A percentile compares a stretch with the other conserved stretches of the same genome.
Conservation (phyloP, 1,140 invertebrate species). For the Monochamus saltuarius region DNA sequence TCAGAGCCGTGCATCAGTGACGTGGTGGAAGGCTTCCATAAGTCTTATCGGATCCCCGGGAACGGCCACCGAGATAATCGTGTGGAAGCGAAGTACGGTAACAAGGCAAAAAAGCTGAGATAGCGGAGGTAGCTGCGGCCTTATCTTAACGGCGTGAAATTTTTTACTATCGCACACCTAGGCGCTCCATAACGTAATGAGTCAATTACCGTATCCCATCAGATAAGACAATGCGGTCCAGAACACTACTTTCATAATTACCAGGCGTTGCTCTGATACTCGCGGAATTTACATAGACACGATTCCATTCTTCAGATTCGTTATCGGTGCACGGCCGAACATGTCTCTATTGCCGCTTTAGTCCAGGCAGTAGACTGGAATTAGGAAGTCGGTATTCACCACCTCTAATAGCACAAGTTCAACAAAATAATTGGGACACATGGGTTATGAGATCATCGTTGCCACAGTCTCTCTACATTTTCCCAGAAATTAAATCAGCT, state of each 20-base stretch:
- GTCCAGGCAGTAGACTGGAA: too few relatives aligned
- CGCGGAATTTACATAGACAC: conserved; percentile 43
- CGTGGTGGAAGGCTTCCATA: conserved; percentile 11
- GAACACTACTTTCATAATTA: conserved; percentile 42
- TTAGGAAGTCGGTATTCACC: too few relatives aligned
- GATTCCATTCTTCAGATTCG: conserved; percentile 35
- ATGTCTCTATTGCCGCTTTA: conserved; percentile 35
- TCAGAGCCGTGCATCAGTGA: background rate
- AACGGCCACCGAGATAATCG: conserved; percentile 38
- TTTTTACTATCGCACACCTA: conserved; percentile 46
- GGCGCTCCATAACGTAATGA: conserved; percentile 42
- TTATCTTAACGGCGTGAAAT: conserved; percentile 45
- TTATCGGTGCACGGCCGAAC: conserved; percentile 35
- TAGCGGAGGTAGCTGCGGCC: conserved; percentile 8
- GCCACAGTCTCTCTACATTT: too few relatives aligned
- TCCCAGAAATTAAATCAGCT: too few relatives aligned
- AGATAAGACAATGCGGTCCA: conserved; percentile 41
- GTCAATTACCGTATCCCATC: conserved; percentile 44
- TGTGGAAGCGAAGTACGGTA: conserved; percentile 32
- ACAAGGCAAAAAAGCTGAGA: conserved; percentile 36
- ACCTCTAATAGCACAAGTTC: too few relatives aligned
- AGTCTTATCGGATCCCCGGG: conserved; percentile 18
- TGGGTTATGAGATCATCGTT: too few relatives aligned
- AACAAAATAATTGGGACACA: too few relatives aligned
- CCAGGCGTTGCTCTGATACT: conserved; percentile 36